Evolutionary conservation across 2,888 invertebrate genomes (phyloP).

Genomic region (Brenthis ino): DNA sequence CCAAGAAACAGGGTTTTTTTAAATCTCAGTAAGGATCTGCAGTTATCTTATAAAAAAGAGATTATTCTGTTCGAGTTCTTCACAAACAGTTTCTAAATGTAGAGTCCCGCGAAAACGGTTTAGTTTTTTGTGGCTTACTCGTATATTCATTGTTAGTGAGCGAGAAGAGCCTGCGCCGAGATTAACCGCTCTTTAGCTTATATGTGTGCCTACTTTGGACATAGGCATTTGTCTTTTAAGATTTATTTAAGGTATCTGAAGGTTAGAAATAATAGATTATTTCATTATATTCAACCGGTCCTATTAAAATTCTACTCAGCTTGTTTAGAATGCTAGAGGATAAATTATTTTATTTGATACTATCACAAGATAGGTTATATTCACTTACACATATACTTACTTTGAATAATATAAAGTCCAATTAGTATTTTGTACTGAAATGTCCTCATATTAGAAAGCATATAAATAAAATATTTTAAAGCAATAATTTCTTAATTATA

Average conservation of each 20-base stretch:
- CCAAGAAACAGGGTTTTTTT: conserved; percentile 9
- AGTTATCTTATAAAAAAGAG: conserved; percentile 44
- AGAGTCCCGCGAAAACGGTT: conserved; percentile 48
- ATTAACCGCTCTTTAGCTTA: conserved; percentile 31
- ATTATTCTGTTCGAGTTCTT: conserved; percentile 49
- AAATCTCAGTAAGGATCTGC: conserved; percentile 12
- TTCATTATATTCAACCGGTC: conserved; percentile 3
- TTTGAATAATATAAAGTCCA: too few species aligned
- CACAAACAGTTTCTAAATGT: conserved; percentile 36
- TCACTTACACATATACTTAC: too few species aligned
- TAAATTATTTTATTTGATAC: background rate
- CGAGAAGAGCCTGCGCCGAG: conserved; percentile 27
- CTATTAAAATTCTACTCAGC: conserved; percentile 13
- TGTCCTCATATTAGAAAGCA: too few species aligned
- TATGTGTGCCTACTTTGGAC: conserved; percentile 24
- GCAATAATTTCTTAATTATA: too few species aligned
- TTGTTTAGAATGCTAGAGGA: background rate
- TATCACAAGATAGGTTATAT: background rate
- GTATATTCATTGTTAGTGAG: conserved; percentile 26
- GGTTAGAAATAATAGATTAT: conserved; percentile 15
- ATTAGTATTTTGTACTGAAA: conserved; percentile 39
- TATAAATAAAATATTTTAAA: too few species aligned
- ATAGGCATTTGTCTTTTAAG: conserved; percentile 20
- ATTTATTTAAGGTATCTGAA: conserved; percentile 23
- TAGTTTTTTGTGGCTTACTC: conserved; percentile 45